Base-by-base conservation (phyloP, 2,888 invertebrate genomes). In the Nephrotoma flavescens region DNA sequence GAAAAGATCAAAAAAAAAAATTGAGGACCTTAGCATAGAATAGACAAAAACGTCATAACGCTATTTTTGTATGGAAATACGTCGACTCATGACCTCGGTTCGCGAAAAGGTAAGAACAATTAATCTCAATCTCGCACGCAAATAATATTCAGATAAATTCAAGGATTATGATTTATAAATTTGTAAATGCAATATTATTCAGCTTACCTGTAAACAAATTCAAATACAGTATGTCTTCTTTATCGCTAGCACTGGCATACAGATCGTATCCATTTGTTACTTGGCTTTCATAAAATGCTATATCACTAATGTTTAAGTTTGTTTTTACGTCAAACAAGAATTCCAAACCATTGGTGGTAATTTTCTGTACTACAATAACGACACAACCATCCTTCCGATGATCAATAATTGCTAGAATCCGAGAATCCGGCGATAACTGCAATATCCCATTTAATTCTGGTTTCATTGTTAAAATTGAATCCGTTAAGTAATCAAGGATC, bases 241-340 rank as follows among this genome's bases (percentile, higher is more conserved):
- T 95, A 89, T 95, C 95, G 89, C 93, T 93, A 9, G 95, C 94
- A 87, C 94, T 95, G 86, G 95, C 94, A 89, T 95, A 95, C 83
- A 96, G 92, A 90, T 96, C 95, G 89, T 95, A 96, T 87, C 95
- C 95, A 89, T 95, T 95, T 41, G 94, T 94, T 3, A 93, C 94
- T 89, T 94, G 94, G 84, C 95, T 95, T 0, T 95, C 95, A 90
- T 94, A 95, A 90, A 95, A 96, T 4, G 95, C 94, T 86, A 95
- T 93, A 89, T 95, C 95, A 89, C 95, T 95, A 88, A 96, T 94
- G 90, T 95, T 95, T 87, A 95, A 91, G 6, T 95, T 95, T 7
- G 96, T 95, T 90, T 95, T 95, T 87, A 96, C 95, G 89, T 96
- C 95, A 90, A 95, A 96, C 45, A 93, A 92, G 89, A 95, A 95